A percentile compares a stretch with the other conserved stretches of the same genome.
Evolutionary conservation across 2,113 vertebrate species (phyloP).

Genomic region (Fregetta grallaria): DNA sequence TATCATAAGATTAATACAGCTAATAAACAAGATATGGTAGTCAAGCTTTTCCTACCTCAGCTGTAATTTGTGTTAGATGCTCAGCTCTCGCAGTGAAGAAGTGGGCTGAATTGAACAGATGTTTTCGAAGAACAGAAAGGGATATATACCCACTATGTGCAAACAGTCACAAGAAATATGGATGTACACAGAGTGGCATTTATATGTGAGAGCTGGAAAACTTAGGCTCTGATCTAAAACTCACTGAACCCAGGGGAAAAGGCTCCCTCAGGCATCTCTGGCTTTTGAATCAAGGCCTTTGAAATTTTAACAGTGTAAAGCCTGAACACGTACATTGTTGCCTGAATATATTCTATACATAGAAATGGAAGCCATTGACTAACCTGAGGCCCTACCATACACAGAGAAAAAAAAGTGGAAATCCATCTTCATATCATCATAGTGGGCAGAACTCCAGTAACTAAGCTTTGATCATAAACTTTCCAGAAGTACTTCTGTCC

Average conservation of each 20-base stretch:
- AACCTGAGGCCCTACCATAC: neutral
- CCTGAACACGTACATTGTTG: neutral
- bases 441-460: neutral
- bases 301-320: neutral
- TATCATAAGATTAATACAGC: slow-evolving; percentile 22
- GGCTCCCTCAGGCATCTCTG: neutral
- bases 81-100: neutral
- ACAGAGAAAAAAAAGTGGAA: neutral
- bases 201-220: neutral
- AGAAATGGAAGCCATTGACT: neutral
- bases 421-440: neutral
- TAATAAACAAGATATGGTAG: neutral
- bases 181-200: neutral
- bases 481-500: neutral
- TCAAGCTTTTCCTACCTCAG: neutral
- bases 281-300: neutral
- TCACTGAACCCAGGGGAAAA: neutral
- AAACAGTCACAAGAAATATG: neutral
- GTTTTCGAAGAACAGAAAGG: neutral
- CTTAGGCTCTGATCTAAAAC: neutral
- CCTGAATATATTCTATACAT: neutral
- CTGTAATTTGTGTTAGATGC: neutral
- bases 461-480: neutral
- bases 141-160: neutral
- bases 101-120: neutral